phyloP scores from a whole-genome alignment of 1,140 invertebrate species.

The Drosophila ambigua region DNA sequence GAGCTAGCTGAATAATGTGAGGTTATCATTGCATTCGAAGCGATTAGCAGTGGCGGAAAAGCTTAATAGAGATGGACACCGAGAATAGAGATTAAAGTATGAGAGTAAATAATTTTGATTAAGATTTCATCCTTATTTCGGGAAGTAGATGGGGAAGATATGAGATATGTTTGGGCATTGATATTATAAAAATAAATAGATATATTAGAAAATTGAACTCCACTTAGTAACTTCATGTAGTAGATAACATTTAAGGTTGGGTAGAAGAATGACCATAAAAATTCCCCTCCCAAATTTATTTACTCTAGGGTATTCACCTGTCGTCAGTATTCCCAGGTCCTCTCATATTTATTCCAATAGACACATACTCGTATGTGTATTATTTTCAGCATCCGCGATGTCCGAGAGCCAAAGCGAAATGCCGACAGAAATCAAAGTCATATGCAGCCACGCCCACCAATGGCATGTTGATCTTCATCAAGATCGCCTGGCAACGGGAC shows the following conservation, averaged over 20 bases:
- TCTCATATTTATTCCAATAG: constrained; percentile 46
- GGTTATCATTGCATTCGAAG: not conserved
- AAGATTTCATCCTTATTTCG: too few relatives aligned
- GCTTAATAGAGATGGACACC: too few relatives aligned
- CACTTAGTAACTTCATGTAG: too few relatives aligned
- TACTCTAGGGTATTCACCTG: not conserved
- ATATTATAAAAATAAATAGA: too few relatives aligned
- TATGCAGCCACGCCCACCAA: constrained; percentile 68
- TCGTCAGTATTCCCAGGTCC: not conserved
- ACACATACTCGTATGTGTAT: constrained; percentile 42
- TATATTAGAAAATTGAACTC: too few relatives aligned
- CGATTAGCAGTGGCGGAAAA: not conserved
- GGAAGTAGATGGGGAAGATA: too few relatives aligned
- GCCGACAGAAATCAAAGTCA: constrained; percentile 82
- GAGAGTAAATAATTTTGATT: too few relatives aligned
- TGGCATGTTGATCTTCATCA: constrained; percentile 83
- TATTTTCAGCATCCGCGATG: constrained; percentile 55
- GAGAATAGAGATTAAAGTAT: too few relatives aligned
- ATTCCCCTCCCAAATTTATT: too few relatives aligned
- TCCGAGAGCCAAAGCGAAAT: constrained; percentile 64
- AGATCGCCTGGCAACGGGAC: constrained; percentile 51
- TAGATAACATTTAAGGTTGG: too few relatives aligned
- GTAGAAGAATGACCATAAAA: too few relatives aligned
- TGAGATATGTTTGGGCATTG: too few relatives aligned
- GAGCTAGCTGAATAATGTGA: not conserved